Conservation (phyloP, 2,113 vertebrate genomes). For the Oceanites oceanicus region DNA sequence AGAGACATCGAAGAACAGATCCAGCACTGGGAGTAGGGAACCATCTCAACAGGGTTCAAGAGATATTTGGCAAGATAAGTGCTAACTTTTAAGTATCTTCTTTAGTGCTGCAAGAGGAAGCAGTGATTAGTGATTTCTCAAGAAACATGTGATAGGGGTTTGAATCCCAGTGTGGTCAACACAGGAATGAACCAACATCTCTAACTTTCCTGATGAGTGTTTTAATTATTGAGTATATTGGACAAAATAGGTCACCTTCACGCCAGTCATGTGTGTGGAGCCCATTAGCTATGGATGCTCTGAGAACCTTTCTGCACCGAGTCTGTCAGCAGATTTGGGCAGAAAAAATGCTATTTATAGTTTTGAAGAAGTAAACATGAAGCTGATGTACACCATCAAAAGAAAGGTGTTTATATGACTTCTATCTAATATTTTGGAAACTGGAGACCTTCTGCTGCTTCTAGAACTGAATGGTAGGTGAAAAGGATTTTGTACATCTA, state of each 20-base stretch:
- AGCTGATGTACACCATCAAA: neutral
- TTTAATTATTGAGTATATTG: neutral
- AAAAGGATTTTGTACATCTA: neutral
- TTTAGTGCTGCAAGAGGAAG: neutral
- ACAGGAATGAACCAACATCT: neutral
- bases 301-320: neutral
- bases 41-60: rapidly evolving
- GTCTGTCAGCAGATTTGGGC: neutral
- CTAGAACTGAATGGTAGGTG: neutral
- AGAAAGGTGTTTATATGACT: neutral
- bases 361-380: neutral
- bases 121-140: neutral
- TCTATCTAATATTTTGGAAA: neutral
- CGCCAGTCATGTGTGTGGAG: neutral
- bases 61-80: neutral
- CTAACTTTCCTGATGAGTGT: neutral
- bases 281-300: neutral
- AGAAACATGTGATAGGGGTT: neutral
- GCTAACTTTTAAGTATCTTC: neutral
- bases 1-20: neutral
- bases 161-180: neutral
- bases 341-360: neutral
- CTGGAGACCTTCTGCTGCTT: neutral
- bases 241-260: neutral
- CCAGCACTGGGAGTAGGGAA: neutral